These are phyloP conservation scores for Tenthredo scrophulariae DNA, from an alignment of 2,888 invertebrate genomes.

Conservation along the genomic window DNA sequence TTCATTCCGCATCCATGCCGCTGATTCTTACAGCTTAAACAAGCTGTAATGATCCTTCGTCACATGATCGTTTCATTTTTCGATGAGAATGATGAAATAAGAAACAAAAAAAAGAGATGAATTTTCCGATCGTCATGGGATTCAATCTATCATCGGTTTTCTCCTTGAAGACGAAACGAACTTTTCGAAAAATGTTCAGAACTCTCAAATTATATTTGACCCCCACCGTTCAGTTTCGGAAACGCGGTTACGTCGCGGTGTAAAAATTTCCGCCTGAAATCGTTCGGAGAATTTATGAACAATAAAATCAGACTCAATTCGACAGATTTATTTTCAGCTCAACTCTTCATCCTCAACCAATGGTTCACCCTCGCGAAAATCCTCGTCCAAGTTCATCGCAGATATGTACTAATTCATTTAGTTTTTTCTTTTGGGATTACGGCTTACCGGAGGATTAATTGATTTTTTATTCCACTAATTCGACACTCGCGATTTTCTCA, in stretches of 20 bases:
- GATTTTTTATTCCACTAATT: neutral
- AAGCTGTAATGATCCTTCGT: neutral
- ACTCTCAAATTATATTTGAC: slow-evolving; percentile 19
- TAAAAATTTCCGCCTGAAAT: slow-evolving; percentile 29
- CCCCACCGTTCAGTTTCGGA: slow-evolving; percentile 14
- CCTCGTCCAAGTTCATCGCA: neutral
- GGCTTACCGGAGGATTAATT: slow-evolving; percentile 20
- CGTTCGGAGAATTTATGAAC: slow-evolving; percentile 41
- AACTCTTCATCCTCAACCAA: slow-evolving; percentile 29
- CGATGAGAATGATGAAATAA: neutral
- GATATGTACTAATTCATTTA: neutral
- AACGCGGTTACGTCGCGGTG: neutral
- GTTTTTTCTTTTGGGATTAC: neutral
- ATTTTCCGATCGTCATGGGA: neutral
- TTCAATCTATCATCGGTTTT: neutral
- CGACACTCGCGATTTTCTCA: neutral
- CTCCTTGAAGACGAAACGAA: neutral
- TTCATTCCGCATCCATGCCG: neutral
- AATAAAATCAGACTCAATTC: slow-evolving; percentile 4
- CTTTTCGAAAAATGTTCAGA: neutral
- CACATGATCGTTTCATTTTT: too few relatives aligned
- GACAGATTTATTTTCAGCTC: slow-evolving; percentile 31
- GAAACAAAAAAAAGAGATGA: neutral
- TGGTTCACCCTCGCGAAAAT: neutral
- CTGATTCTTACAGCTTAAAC: neutral